Evolutionary conservation across 2,797 vertebrate genomes (phyloP), one percentile per base, ranked within the genome.

Genomic region (Pangasius krempfi): DNA sequence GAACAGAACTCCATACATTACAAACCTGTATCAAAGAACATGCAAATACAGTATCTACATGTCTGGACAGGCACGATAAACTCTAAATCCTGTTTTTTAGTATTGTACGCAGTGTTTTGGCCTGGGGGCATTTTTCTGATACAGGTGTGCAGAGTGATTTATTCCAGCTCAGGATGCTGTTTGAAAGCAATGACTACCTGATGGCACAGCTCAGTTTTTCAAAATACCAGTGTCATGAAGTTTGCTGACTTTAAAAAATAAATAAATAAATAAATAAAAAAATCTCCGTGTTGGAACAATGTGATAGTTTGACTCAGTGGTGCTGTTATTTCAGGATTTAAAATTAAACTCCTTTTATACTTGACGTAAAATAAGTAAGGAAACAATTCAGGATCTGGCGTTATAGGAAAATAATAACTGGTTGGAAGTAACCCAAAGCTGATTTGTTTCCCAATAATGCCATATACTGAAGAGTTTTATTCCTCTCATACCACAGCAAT

Each of bases 31-130:
- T 58, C 52, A 54, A 14, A 54, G 52, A 54, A n/a, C 5, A 20
- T 79, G 27, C 37, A 86, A 73, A 84, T n/a, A n/a, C n/a, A n/a
- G n/a, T 73, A 70, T 47, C 47, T 8, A 83, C 88, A 84, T 85
- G 90, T 86, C 86, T 73, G 78, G 78, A 68, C 89, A 89, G 84
- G 87, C 56, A 84, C 50, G 13, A 58, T 20, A 54, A 84, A 44
- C 18, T 47, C 20, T 30, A 33, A 66, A 47, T 64, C 10, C 18
- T 16, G 44, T n/a, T 30, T 50, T 58, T 84, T 37, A 3, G 16
- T 10, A 40, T 73, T 81, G 58, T 80, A 84, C 22, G 5, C 37
- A 27, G 3, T 30, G 14, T 75, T 87, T 86, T 87, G 58, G 58
- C 87, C 66, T 70, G 50, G 52, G 68, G 89, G 60, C 33, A 22